phyloP scores from a whole-genome alignment of 2,113 vertebrate species.

The Prunella himalayana region DNA sequence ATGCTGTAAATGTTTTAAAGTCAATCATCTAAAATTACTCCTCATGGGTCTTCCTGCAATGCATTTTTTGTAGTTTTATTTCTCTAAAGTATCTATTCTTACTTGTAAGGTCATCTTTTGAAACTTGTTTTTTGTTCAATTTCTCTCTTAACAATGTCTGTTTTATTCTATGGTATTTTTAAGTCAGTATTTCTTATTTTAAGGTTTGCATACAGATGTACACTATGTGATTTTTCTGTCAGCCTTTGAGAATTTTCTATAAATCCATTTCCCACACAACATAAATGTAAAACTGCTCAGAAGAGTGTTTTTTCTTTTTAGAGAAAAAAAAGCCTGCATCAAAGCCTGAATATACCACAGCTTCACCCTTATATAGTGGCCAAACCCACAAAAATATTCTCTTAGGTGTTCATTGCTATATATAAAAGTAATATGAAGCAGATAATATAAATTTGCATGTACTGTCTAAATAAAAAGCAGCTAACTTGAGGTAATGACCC shows the following conservation, averaged over 20 bases:
- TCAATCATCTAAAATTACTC: background rate
- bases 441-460: background rate
- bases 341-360: background rate
- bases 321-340: background rate
- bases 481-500: background rate
- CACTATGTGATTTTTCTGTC: background rate
- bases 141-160: background rate
- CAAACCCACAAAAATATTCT: background rate
- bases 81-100: background rate
- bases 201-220: background rate
- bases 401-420: background rate
- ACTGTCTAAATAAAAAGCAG: background rate
- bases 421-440: background rate
- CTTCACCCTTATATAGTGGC: background rate
- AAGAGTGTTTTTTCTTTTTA: background rate
- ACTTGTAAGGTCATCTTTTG: background rate
- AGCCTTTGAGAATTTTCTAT: background rate
- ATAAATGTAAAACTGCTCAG: background rate
- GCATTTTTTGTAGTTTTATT: background rate
- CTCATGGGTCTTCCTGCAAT: background rate
- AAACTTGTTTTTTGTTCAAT: background rate
- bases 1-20: background rate
- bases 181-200: background rate
- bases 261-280: background rate
- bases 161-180: background rate